Conservation (phyloP, 2,797 vertebrate genomes). For the Denticeps clupeoides region DNA sequence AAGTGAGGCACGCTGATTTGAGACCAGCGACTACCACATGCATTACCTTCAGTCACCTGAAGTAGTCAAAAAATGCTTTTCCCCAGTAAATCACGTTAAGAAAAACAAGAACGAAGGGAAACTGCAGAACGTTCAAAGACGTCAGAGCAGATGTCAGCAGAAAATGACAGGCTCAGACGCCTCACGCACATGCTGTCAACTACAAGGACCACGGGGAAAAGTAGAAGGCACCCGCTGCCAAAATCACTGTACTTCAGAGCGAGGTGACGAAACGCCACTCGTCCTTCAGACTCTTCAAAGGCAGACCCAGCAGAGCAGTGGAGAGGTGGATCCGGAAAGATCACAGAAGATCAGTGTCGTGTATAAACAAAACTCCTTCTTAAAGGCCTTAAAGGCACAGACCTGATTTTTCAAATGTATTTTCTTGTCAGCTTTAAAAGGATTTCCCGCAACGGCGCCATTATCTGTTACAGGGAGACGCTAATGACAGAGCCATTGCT, state of each 20-base stretch:
- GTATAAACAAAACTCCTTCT: background rate
- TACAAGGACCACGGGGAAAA: constrained; percentile 18
- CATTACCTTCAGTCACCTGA: too few species aligned
- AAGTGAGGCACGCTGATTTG: too few species aligned
- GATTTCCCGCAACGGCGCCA: constrained; percentile 7
- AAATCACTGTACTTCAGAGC: constrained; percentile 26
- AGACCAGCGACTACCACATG: too few species aligned
- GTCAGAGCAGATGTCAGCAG: too few species aligned
- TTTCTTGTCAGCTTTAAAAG: background rate
- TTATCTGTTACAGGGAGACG: constrained; percentile 48
- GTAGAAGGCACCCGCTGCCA: constrained; percentile 20
- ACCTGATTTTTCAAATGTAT: background rate
- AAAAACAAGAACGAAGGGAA: too few species aligned
- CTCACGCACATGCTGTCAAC: constrained; percentile 7
- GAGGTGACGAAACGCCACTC: constrained; percentile 18
- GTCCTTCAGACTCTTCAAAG: constrained; percentile 27
- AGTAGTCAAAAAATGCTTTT: too few species aligned
- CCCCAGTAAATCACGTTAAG: too few species aligned
- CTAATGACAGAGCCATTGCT: constrained; percentile 40
- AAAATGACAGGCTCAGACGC: constrained; percentile 10
- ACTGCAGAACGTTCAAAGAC: too few species aligned
- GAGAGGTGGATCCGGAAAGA: constrained; percentile 1
- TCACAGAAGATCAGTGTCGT: constrained; percentile 2
- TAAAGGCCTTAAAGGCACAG: background rate
- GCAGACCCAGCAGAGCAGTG: constrained; percentile 11